Conservation (phyloP, 2,113 vertebrate species). For the Lates calcarifer region DNA sequence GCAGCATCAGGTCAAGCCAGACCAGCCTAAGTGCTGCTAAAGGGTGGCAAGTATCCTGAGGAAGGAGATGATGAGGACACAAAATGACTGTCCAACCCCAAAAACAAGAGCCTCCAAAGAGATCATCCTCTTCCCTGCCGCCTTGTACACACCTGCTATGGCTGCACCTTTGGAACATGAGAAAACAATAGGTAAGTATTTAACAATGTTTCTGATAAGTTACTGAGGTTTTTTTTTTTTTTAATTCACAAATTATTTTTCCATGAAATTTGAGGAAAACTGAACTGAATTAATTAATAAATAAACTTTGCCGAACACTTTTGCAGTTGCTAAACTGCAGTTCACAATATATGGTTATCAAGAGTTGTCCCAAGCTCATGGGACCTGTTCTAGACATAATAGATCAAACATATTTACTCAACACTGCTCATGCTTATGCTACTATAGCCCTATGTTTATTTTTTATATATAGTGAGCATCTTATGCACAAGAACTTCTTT, state of each 20-base stretch:
- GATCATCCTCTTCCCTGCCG: conserved; percentile 95
- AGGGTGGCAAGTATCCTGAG: conserved; percentile 94
- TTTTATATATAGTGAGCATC: no score
- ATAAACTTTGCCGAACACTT: background rate
- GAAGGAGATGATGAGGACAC: conserved; percentile 93
- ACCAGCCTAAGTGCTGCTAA: conserved; percentile 77
- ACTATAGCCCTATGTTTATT: no score
- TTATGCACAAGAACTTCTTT: no score
- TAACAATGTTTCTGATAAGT: background rate
- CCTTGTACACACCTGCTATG: conserved; percentile 96
- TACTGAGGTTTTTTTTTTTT: background rate
- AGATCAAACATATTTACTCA: no score
- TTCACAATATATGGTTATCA: background rate
- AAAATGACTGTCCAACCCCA: conserved; percentile 95
- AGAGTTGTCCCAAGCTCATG: no score
- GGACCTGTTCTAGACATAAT: no score
- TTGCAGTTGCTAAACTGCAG: background rate
- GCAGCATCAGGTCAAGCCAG: background rate
- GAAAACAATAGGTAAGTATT: background rate
- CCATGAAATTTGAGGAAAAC: background rate
- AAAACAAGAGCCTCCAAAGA: conserved; percentile 93
- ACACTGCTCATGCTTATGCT: no score
- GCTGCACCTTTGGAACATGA: conserved; percentile 89
- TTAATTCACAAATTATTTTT: background rate
- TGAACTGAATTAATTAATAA: background rate